A percentile compares a stretch with the other conserved stretches of the same genome.
phyloP scores from a whole-genome alignment of 1,140 invertebrate species.

The Saccostrea glomerata region DNA sequence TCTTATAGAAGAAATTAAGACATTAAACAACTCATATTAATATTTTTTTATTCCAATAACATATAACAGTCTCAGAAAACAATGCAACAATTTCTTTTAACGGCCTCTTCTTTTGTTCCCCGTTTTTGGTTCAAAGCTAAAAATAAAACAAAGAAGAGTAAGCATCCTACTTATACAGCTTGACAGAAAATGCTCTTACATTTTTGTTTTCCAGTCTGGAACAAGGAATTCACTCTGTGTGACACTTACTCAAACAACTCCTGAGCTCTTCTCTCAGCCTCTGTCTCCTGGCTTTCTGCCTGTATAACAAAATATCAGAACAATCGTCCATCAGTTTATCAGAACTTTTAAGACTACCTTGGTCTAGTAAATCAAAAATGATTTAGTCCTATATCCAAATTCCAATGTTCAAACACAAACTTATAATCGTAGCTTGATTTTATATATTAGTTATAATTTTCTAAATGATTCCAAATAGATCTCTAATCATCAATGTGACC shows the following conservation, averaged over 20 bases:
- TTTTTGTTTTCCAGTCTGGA: too few relatives aligned
- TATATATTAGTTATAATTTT: too few relatives aligned
- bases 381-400: too few relatives aligned
- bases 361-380: too few relatives aligned
- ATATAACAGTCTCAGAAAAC: not conserved
- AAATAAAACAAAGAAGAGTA: not conserved
- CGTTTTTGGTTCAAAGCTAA: slow-evolving; percentile 24
- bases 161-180: not conserved
- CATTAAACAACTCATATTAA: too few relatives aligned
- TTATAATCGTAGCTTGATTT: too few relatives aligned
- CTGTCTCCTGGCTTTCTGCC: slow-evolving; percentile 52
- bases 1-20: not conserved
- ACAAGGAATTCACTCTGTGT: not conserved
- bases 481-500: too few relatives aligned
- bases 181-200: not conserved
- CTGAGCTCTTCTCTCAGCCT: slow-evolving; percentile 46
- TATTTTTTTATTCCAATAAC: not conserved
- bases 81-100: not conserved
- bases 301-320: not conserved
- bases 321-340: not conserved
- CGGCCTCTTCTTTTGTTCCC: slow-evolving; percentile 26
- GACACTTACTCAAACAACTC: slow-evolving; percentile 57
- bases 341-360: too few relatives aligned
- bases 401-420: too few relatives aligned
- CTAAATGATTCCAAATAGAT: too few relatives aligned